Base-by-base conservation (phyloP, 2,797 vertebrate species). In the Sandelia bainsii region DNA sequence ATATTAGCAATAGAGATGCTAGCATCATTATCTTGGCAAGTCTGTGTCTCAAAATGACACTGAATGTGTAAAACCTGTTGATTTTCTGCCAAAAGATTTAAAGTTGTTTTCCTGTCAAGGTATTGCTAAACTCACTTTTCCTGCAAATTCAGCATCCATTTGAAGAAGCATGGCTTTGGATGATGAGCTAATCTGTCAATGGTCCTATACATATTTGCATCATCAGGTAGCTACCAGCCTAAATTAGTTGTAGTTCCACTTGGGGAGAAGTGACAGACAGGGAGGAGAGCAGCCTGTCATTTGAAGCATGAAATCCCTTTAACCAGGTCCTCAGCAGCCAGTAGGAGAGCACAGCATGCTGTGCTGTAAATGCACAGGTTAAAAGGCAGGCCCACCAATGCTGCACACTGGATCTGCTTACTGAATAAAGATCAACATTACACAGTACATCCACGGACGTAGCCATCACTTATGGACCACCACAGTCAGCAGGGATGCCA, bases 281-380 rank as follows among this genome's bases (percentile, higher is more conserved):
- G 66, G 81, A 81, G 86, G 77, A 86, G 81, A 53, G 65, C 62
- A 74, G 80, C 72, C 74, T 83, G 80, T 89, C 82, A 90, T 84
- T 82, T 86, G 86, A 88, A 86, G 86, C 82, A 74, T 88, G 85
- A 88, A 92, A 93, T 93, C 88, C 80, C 61, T 89, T 87, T 90
- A 89, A 91, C 79, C 84, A 78, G 73, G 75, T 86, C 75, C 65
- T 89, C 84, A 77, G 70, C 69, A 74, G 77, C 78, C 86, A 49
- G 89, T 65, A 25, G 85, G 84, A 70, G 64, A 63, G 83, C 63
- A 6, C 75, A 69, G 72, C 84, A 69, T 58, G 68, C 79, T 29
- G 75, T 56, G 79, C 67, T 32, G 67, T 79, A 62, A 80, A 76
- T n/a, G 57, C 76, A 74, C 86, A 89, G 90, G 90, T 90, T 86